phyloP scores from a whole-genome alignment of 2,888 invertebrate genomes.

The Melieria omissa region DNA sequence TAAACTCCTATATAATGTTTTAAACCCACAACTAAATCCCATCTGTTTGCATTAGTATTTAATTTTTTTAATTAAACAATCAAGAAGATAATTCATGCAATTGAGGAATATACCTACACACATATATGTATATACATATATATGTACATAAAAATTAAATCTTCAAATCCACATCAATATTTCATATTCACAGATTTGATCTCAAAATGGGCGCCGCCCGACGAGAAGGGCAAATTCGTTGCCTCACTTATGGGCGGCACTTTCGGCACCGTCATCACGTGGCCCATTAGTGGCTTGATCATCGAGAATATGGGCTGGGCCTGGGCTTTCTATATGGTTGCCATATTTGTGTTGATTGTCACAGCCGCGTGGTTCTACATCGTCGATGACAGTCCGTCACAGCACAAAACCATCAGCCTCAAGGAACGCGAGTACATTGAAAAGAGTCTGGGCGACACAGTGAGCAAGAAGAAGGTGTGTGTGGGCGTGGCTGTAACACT shows the following conservation, averaged over 20 bases:
- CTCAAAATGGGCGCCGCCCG: constrained; percentile 79
- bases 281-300: constrained; percentile 75
- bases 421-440: constrained; percentile 74
- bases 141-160: too few relatives aligned
- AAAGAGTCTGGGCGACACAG: constrained; percentile 71
- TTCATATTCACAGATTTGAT: constrained; percentile 66
- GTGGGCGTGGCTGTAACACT: neutral
- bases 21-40: too few relatives aligned
- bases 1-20: neutral
- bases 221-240: constrained; percentile 79
- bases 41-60: too few relatives aligned
- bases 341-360: constrained; percentile 70
- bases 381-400: constrained; percentile 73
- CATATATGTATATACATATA: too few relatives aligned
- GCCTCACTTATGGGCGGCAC: constrained; percentile 80
- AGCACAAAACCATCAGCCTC: constrained; percentile 73
- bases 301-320: constrained; percentile 75
- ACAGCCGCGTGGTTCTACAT: constrained; percentile 73
- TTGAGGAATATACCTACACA: too few relatives aligned
- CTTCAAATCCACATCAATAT: too few relatives aligned
- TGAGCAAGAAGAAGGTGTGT: constrained; percentile 71
- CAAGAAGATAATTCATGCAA: too few relatives aligned
- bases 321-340: constrained; percentile 75
- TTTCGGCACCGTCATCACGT: constrained; percentile 76
- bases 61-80: too few relatives aligned